phyloP scores from a whole-genome alignment of 2,888 invertebrate genomes.

The Arrhopalites spinosus region DNA sequence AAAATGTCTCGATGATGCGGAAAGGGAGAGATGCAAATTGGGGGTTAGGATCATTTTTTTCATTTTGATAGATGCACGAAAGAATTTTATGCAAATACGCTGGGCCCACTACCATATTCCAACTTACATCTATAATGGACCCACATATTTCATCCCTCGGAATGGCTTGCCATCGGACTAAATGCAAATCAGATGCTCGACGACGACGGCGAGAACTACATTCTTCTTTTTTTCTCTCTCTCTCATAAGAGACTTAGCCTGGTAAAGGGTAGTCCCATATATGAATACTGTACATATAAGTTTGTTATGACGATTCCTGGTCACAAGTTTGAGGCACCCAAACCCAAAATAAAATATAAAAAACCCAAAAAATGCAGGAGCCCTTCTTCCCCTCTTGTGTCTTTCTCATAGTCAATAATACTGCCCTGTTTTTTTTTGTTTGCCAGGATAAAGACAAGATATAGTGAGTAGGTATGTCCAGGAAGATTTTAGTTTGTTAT shows the following conservation, averaged over 20 bases:
- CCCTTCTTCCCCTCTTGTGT: no score
- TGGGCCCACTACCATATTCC: slow-evolving; percentile 55
- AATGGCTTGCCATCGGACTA: slow-evolving; percentile 54
- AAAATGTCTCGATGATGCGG: slow-evolving; percentile 55
- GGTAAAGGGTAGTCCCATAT: background rate
- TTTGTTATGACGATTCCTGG: no score
- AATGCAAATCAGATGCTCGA: slow-evolving; percentile 52
- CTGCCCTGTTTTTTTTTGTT: no score
- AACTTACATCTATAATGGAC: slow-evolving; percentile 55
- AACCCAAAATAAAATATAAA: no score
- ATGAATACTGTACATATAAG: background rate
- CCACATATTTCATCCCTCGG: slow-evolving; percentile 55
- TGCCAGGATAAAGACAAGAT: no score
- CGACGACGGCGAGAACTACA: slow-evolving; percentile 25
- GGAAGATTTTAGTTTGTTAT: no score
- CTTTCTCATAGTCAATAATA: no score
- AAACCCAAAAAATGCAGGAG: no score
- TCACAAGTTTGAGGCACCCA: no score
- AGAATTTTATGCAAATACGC: slow-evolving; percentile 57
- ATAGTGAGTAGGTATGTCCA: no score
- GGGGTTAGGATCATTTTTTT: slow-evolving; percentile 55
- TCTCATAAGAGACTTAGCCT: background rate
- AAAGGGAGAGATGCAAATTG: slow-evolving; percentile 55
- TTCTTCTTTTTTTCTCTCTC: background rate
- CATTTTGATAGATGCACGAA: slow-evolving; percentile 56